Conservation (phyloP, 2,797 vertebrate species). For the Trachurus trachurus region DNA sequence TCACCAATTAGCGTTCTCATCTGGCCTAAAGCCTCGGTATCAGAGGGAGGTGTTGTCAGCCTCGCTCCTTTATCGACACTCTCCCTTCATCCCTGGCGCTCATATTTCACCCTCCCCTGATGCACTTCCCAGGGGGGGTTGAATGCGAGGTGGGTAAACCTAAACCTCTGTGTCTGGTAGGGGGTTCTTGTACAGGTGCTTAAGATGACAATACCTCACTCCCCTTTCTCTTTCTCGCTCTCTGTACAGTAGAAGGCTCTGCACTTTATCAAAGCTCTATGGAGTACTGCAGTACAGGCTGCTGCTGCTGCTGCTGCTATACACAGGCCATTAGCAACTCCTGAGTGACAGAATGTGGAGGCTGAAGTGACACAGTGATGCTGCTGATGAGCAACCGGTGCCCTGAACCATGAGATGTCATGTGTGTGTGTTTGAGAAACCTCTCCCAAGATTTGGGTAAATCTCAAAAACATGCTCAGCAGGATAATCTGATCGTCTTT, state of each 20-base stretch:
- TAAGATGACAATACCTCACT: conserved; percentile 66
- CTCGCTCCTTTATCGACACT: conserved; percentile 49
- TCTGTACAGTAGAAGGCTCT: conserved; percentile 43
- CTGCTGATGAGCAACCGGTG: conserved; percentile 64
- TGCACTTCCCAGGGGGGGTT: conserved; percentile 65
- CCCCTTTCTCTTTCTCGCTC: conserved; percentile 27
- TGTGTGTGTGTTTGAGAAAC: conserved; percentile 49
- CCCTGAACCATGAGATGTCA: conserved; percentile 56
- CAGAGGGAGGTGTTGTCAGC: conserved; percentile 73
- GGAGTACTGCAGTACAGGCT: conserved; percentile 47
- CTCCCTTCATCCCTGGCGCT: conserved; percentile 66
- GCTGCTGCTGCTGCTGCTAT: conserved; percentile 52
- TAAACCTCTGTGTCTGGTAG: conserved; percentile 61
- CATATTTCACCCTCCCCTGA: conserved; percentile 72
- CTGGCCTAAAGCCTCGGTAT: conserved; percentile 66
- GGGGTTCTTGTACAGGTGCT: conserved; percentile 66
- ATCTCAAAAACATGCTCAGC: conserved; percentile 14
- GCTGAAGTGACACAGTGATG: conserved; percentile 74
- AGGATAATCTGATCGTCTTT: not conserved
- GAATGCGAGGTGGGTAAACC: conserved; percentile 67
- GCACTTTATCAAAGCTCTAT: conserved; percentile 57
- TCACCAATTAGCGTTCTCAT: conserved; percentile 72
- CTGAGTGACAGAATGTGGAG: conserved; percentile 78
- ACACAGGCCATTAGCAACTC: conserved; percentile 63
- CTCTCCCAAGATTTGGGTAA: conserved; percentile 16